A percentile compares a stretch with the other conserved stretches of the same genome.
These are phyloP conservation scores for Hippocampus mohnikei DNA, from an alignment of 2,113 vertebrate species.

Conservation along the genomic window DNA sequence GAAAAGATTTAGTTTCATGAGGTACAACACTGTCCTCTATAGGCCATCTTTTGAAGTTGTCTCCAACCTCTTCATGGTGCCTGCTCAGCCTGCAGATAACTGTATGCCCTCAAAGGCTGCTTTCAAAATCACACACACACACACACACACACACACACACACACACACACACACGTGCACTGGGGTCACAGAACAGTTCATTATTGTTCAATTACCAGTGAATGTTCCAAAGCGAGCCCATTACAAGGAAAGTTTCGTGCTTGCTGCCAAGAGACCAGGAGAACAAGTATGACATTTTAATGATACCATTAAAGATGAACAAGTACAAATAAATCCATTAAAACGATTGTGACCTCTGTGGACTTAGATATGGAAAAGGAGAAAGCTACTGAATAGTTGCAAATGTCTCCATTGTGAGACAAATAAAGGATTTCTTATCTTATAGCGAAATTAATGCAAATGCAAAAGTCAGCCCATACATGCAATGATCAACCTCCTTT, in stretches of 20 bases:
- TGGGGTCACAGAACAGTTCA: slow-evolving; percentile 65
- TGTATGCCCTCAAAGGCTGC: slow-evolving; percentile 51
- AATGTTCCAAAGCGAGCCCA: slow-evolving; percentile 58
- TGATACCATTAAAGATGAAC: slow-evolving; percentile 48
- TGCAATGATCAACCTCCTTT: slow-evolving; percentile 36
- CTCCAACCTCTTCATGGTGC: slow-evolving; percentile 27
- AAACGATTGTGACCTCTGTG: slow-evolving; percentile 23
- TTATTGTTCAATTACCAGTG: slow-evolving; percentile 66
- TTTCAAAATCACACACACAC: slow-evolving; percentile 68
- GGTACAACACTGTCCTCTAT: slow-evolving; percentile 67
- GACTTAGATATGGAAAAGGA: neutral
- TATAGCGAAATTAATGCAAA: slow-evolving; percentile 14
- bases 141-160: slow-evolving; percentile 53
- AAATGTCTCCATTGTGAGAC: too few species aligned
- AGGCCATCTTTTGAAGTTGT: slow-evolving; percentile 27
- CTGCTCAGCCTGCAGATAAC: slow-evolving; percentile 44
- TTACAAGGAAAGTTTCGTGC: slow-evolving; percentile 50
- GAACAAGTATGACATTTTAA: slow-evolving; percentile 55
- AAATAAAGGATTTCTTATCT: too few species aligned
- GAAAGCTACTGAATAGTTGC: slow-evolving; percentile 2
- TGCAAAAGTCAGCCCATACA: slow-evolving; percentile 21
- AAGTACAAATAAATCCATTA: slow-evolving; percentile 40
- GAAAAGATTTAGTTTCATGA: slow-evolving; percentile 8
- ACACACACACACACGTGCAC: slow-evolving; percentile 33
- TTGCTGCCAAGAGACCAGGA: slow-evolving; percentile 43